Evolutionary conservation across 2,797 vertebrate genomes (phyloP).

Genomic region (Acropternis orthonyx): DNA sequence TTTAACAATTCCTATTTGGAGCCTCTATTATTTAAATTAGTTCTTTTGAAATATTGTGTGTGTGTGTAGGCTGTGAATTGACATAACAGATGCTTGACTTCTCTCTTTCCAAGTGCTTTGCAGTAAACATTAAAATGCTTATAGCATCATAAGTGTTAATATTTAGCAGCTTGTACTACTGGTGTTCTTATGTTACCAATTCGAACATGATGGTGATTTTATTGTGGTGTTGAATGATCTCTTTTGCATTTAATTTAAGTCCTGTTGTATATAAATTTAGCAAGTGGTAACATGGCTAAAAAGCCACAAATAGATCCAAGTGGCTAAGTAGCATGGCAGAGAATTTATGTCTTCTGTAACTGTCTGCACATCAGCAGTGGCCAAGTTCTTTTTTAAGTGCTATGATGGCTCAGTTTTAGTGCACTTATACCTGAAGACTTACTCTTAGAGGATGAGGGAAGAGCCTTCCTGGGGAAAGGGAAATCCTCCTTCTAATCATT

Average conservation of each 20-base stretch:
- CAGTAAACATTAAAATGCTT: slow-evolving; percentile 7
- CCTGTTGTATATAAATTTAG: background rate
- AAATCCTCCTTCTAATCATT: background rate
- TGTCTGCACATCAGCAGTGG: background rate
- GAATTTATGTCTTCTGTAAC: background rate
- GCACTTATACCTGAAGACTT: background rate
- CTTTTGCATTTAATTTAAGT: background rate
- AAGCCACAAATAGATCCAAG: background rate
- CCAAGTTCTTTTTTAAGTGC: background rate
- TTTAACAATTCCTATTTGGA: background rate
- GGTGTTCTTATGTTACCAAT: background rate
- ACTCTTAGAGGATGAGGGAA: background rate
- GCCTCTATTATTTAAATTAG: background rate
- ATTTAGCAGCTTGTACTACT: background rate
- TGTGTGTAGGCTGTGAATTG: slow-evolving; percentile 6
- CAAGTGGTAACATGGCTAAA: background rate
- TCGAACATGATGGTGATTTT: background rate
- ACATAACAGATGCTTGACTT: slow-evolving; percentile 24
- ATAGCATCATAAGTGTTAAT: background rate
- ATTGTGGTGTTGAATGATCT: background rate
- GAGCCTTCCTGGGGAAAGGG: background rate
- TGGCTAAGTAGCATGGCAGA: background rate
- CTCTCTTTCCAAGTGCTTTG: background rate
- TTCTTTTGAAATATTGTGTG: background rate
- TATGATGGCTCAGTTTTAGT: background rate